Evolutionary conservation across 2,797 vertebrate genomes (phyloP).

Genomic region (Hyperoplus immaculatus): DNA sequence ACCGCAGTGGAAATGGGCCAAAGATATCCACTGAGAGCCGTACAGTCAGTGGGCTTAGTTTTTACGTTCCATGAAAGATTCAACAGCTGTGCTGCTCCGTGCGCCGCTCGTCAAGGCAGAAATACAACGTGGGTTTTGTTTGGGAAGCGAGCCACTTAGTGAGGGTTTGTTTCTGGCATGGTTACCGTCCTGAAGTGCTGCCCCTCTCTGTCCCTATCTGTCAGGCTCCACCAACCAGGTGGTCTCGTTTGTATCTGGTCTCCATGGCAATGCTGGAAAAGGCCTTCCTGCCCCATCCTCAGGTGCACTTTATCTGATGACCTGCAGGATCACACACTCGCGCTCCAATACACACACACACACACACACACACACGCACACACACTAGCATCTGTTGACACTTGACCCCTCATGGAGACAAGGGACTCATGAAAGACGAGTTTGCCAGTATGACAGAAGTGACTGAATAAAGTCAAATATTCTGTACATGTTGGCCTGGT

Average conservation of each 20-base stretch:
- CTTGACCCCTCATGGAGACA: conserved; percentile 47
- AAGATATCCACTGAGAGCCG: conserved; percentile 51
- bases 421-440: conserved; percentile 31
- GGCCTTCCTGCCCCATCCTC: conserved; percentile 54
- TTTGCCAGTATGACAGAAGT: conserved; percentile 10
- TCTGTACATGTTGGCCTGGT: neutral
- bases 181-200: conserved; percentile 68
- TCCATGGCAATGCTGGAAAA: conserved; percentile 62
- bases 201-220: conserved; percentile 29
- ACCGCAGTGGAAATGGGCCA: conserved; percentile 18
- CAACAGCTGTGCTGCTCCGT: conserved; percentile 64
- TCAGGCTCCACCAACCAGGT: conserved; percentile 73
- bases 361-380: conserved; percentile 31
- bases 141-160: conserved; percentile 51
- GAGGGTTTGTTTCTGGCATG: conserved; percentile 56
- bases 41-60: conserved; percentile 38
- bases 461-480: neutral
- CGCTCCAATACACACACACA: conserved; percentile 35
- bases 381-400: conserved; percentile 63
- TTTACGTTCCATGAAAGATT: conserved; percentile 66
- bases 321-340: conserved; percentile 57
- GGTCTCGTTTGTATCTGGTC: conserved; percentile 66
- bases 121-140: conserved; percentile 58
- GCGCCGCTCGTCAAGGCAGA: conserved; percentile 27
- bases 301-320: conserved; percentile 80